Conservation (phyloP, 2,113 vertebrate genomes). For the Hippoglossus stenolepis region DNA sequence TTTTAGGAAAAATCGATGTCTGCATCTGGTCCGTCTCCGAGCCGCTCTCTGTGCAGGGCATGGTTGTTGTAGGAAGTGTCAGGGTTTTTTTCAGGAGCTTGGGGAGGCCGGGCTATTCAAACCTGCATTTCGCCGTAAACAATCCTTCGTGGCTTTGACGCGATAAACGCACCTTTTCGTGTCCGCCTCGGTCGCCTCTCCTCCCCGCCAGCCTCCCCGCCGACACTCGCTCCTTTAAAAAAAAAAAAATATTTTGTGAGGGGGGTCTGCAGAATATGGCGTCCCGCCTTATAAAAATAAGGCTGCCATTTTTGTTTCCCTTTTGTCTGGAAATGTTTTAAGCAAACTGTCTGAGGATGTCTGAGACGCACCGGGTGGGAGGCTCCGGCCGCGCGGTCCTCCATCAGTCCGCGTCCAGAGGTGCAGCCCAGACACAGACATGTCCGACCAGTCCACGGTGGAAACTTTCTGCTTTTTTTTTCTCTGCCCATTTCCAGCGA, state of each 20-base stretch:
- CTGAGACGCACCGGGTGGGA: conserved; percentile 77
- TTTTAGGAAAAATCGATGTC: not conserved
- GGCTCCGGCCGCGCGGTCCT: conserved; percentile 25
- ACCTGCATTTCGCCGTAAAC: conserved; percentile 90
- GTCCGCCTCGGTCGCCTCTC: conserved; percentile 54
- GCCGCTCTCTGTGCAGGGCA: conserved; percentile 70
- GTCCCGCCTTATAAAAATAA: conserved; percentile 94
- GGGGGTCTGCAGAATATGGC: conserved; percentile 97
- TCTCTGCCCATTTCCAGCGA: conserved; percentile 39
- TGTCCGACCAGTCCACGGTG: conserved; percentile 57
- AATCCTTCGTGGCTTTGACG: conserved; percentile 87
- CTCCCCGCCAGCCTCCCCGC: conserved; percentile 23
- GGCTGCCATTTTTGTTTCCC: conserved; percentile 98
- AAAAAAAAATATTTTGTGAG: conserved; percentile 64
- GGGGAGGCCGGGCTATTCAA: conserved; percentile 93
- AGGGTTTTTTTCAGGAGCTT: conserved; percentile 79
- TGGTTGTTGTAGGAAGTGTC: conserved; percentile 89
- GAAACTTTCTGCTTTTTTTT: conserved; percentile 46
- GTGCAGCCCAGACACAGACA: conserved; percentile 12
- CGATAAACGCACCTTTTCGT: conserved; percentile 82
- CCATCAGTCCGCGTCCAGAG: not conserved
- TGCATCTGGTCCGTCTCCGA: conserved; percentile 71
- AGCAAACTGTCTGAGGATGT: conserved; percentile 90
- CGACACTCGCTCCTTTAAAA: conserved; percentile 42
- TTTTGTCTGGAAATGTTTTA: conserved; percentile 96